These are phyloP conservation scores for Lycorma delicatula DNA, from an alignment of 1,140 invertebrate species.

Conservation along the genomic window DNA sequence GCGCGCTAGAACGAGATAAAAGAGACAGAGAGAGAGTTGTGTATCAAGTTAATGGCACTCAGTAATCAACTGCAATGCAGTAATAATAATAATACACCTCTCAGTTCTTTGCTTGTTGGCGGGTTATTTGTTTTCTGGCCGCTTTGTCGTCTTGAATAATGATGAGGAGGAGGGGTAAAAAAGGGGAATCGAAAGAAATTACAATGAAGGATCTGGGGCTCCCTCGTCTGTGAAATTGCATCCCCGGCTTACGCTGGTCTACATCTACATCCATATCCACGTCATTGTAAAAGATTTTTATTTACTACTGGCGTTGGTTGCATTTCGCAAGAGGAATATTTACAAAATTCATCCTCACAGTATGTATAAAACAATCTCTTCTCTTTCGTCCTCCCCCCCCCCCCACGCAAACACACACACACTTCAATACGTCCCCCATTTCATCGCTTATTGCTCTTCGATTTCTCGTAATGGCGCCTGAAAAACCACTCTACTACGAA, in stretches of 20 bases:
- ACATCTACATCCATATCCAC: too few relatives aligned
- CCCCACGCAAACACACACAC: too few relatives aligned
- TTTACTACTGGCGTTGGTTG: background rate
- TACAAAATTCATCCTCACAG: too few relatives aligned
- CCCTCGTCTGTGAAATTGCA: conserved; percentile 16
- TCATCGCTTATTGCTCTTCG: conserved; percentile 13
- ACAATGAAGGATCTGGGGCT: conserved; percentile 16
- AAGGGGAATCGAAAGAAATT: conserved; percentile 15
- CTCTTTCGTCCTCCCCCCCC: too few relatives aligned
- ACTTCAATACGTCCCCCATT: background rate
- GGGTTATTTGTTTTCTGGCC: conserved; percentile 15
- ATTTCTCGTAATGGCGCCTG: conserved; percentile 2
- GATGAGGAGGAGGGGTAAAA: background rate
- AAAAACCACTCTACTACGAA: too few relatives aligned
- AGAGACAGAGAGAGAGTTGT: too few relatives aligned
- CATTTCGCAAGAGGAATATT: background rate
- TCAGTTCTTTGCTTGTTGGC: conserved; percentile 6
- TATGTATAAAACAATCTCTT: too few relatives aligned
- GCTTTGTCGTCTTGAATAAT: conserved; percentile 15
- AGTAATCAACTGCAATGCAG: conserved; percentile 14
- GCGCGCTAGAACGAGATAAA: too few relatives aligned
- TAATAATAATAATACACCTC: conserved; percentile 15
- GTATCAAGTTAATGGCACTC: conserved; percentile 14
- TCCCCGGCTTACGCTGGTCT: background rate
- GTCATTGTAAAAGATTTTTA: too few relatives aligned